Base-by-base conservation (phyloP, 2,888 invertebrate genomes). In the Cylloceria caligata region DNA sequence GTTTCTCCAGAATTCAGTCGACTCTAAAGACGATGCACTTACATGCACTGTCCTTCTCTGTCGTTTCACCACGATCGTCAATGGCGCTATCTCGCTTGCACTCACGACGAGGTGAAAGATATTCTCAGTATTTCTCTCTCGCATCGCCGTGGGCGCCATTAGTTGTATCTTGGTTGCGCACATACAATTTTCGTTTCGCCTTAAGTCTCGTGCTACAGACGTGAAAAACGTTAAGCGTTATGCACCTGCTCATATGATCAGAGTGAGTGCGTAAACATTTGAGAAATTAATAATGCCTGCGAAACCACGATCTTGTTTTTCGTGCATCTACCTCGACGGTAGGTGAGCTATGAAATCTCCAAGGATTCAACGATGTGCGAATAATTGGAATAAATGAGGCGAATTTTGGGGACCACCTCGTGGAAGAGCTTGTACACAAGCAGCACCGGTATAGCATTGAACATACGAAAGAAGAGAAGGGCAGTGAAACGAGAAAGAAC, bases 371-470 rank as follows among this genome's bases (percentile, higher is more conserved):
- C 81, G 77, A 81, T 77, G 81, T 77, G 81, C 77, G 73, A 73
- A 77, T 76, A 77, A 81, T 81, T 19, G 73, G 45, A 55, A 73
- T 55, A 57, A 68, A 27, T 13, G 68, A 73, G 30, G 30, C 11
- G 57, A 64, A 77, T 73, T 74, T 81, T 39, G 24, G 73, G 19
- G 81, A 81, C 77, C 76, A 74, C 81, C 81, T 52, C 67, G 68
- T 52, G 21, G 73, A 68, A 34, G 24, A 68, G 64, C 11, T 11
- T 30, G 27, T n/a, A 30, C 57, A 57, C 5, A 30, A 13, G 57
- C n/a, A 27, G 13, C 57, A n/a, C n/a, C 30, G 13, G 55, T 13
- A 24, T 24, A n/a, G 57, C 27, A 19, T 21, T 19, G 49, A 55
- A 16, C 34, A 49, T 24, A 16, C 42, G 64, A 64, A 68, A 34